Evolutionary conservation across 2,888 invertebrate genomes (phyloP), one percentile per base, ranked within the genome.

Genomic region (Sphaerophoria rueppellii): DNA sequence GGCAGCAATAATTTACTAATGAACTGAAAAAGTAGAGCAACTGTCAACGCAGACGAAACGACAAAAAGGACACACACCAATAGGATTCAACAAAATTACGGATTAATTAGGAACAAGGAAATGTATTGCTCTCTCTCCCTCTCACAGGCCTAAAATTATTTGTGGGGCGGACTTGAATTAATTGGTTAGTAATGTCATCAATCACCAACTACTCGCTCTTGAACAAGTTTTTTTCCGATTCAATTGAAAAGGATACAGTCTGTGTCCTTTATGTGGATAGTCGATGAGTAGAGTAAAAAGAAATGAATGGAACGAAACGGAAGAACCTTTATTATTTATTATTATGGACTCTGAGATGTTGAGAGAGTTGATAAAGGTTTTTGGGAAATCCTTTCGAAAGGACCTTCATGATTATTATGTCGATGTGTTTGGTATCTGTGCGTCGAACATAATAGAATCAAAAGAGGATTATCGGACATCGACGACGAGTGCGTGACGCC

Each of bases 41-140:
- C 5, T 40, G 32, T 24, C 24, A 24, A 24, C 24, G n/a, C 24
- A 4, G 40, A 16, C 61, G 6, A n/a, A 12, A 16, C 11, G 6
- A 50, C 9, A 16, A 50, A 9, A 14, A 0, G 9, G 4, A 54
- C 40, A 24, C 57, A 58, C 78, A 73, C 46, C 69, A 37, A 37
- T 61, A 58, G 72, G 70, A 52, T 69, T 50, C 57, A 70, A 70
- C 73, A 57, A 82, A 50, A 69, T 67, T 73, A 57, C 61, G 78
- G 78, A 73, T 82, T 82, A 78, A 82, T 82, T 82, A 82, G 63
- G 34, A 16, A 34, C 50, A 73, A 74, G 78, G 24, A 61, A 78
- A 82, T 82, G 78, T 82, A 78, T 82, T 78, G 78, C 50, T 34
- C n/a, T 24, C 24, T 24, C 1, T 24, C 24, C 24, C 24, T 24